A percentile compares a stretch with the other conserved stretches of the same genome.
phyloP scores from a whole-genome alignment of 30 jellyfish, hydroid and myxozoan genomes.

The Hydra vulgaris region DNA sequence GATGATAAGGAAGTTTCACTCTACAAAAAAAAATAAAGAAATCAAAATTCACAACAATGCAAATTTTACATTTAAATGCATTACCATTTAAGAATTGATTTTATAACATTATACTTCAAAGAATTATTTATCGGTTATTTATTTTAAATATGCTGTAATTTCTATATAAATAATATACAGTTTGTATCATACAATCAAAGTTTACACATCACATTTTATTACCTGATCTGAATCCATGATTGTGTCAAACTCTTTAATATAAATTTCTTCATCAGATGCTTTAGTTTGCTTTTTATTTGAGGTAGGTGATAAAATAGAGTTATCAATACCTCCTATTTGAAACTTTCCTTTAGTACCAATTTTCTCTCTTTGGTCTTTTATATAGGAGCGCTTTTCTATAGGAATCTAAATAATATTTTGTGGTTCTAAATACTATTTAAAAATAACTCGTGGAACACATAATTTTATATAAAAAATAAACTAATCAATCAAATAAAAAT shows the following conservation, averaged over 20 bases:
- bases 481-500: too few species aligned
- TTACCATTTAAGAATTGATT: too few species aligned
- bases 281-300: too few species aligned
- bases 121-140: neutral
- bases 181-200: neutral
- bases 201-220: neutral
- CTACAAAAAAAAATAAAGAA: neutral
- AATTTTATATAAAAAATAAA: too few species aligned
- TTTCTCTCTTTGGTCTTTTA: neutral
- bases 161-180: neutral
- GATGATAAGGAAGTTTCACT: neutral
- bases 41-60: too few species aligned
- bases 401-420: neutral
- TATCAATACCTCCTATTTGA: too few species aligned
- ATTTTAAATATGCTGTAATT: neutral
- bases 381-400: neutral
- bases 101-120: too few species aligned
- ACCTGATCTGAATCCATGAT: neutral
- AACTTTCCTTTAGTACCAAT: too few species aligned
- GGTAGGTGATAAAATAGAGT: neutral
- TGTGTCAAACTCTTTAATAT: neutral
- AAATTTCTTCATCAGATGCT: neutral
- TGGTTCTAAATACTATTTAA: neutral
- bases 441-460: neutral
- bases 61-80: too few species aligned